Evolutionary conservation across 2,888 invertebrate species (phyloP).

Genomic region (Zaprionus obscuricornis): DNA sequence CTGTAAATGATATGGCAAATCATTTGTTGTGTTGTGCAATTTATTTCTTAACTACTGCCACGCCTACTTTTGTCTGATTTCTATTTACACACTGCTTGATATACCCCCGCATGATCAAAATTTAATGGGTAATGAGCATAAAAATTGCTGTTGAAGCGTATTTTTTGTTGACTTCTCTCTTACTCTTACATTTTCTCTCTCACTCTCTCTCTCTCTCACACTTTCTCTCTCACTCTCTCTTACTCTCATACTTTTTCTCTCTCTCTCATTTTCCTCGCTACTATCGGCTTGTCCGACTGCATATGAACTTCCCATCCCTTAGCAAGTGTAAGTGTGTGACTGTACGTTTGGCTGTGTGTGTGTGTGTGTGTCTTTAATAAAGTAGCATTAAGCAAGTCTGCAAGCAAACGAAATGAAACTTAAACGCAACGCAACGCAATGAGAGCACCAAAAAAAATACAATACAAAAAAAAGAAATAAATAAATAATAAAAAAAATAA

Average conservation of each 20-base stretch:
- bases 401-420: slow-evolving; percentile 30
- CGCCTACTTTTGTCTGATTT: too few species aligned
- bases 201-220: not conserved
- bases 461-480: slow-evolving; percentile 1
- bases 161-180: slow-evolving; percentile 29
- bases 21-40: too few species aligned
- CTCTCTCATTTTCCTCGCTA: not conserved
- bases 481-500: slow-evolving; percentile 29
- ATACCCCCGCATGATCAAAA: too few species aligned
- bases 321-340: slow-evolving; percentile 8
- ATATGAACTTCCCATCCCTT: slow-evolving; percentile 13
- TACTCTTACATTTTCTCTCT: slow-evolving; percentile 2
- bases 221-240: too few species aligned
- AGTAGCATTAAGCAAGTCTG: slow-evolving; percentile 45
- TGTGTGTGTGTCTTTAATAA: slow-evolving; percentile 42
- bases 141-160: slow-evolving; percentile 60
- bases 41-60: too few species aligned
- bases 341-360: too few species aligned
- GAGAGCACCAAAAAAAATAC: slow-evolving; percentile 8
- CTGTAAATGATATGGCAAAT: too few species aligned
- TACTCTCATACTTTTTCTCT: too few species aligned
- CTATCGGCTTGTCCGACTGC: slow-evolving; percentile 14
- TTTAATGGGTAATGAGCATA: too few species aligned
- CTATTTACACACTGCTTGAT: too few species aligned
- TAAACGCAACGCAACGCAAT: too few species aligned